Percentiles rank a stretch among this genome's conserved stretches.
These are phyloP conservation scores for Elachura formosa DNA, from an alignment of 2,113 vertebrate genomes.

Conservation along the genomic window DNA sequence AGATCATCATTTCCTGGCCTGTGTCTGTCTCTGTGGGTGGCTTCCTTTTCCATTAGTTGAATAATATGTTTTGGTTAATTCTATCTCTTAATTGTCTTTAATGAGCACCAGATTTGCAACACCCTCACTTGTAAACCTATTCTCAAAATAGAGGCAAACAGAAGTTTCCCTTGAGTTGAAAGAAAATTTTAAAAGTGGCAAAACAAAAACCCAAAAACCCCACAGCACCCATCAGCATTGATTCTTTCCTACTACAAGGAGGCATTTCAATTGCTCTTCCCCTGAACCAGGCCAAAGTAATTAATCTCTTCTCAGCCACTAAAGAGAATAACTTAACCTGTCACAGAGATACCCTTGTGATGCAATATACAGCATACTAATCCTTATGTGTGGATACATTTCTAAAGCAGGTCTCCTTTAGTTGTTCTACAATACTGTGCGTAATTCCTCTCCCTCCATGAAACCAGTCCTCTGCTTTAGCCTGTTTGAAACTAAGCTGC, in stretches of 20 bases:
- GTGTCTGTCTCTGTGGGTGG: slow-evolving; percentile 71
- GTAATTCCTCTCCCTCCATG: not conserved
- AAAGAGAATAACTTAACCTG: not conserved
- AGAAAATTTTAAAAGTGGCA: slow-evolving; percentile 8
- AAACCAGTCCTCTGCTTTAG: not conserved
- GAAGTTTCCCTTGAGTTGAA: slow-evolving; percentile 43
- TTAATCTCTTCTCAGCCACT: not conserved
- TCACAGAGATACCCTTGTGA: not conserved
- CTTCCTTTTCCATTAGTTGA: slow-evolving; percentile 71
- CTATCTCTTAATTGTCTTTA: slow-evolving; percentile 76
- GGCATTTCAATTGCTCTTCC: not conserved
- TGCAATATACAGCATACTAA: not conserved
- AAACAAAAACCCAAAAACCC: not conserved
- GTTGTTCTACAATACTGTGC: not conserved
- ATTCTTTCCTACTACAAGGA: not conserved
- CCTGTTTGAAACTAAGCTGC: slow-evolving; percentile 11
- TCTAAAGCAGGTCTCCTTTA: not conserved
- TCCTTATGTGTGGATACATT: not conserved
- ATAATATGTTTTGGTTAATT: slow-evolving; percentile 73
- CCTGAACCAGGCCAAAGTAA: not conserved
- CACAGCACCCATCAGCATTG: not conserved
- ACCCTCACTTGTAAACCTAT: slow-evolving; percentile 50
- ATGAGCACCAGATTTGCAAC: slow-evolving; percentile 72
- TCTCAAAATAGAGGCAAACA: slow-evolving; percentile 46
- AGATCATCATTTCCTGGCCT: slow-evolving; percentile 63